Conservation (phyloP, 2,888 invertebrate genomes). For the Perithous albicinctus region DNA sequence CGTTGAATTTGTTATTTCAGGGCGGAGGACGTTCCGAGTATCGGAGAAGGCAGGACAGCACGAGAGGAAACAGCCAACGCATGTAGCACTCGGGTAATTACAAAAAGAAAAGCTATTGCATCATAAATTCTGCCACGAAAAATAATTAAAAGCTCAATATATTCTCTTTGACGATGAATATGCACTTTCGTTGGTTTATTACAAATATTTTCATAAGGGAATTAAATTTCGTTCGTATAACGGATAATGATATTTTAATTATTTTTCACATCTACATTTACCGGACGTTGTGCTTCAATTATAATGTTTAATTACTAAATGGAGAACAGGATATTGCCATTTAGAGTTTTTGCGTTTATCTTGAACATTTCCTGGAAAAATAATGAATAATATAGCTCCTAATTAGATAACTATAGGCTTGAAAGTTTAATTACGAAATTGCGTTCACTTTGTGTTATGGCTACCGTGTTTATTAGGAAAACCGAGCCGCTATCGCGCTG, state of each 20-base stretch:
- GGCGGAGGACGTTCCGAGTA: constrained; percentile 56
- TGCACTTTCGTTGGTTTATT: neutral
- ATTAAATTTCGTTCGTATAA: neutral
- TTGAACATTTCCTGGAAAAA: neutral
- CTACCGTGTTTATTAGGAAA: neutral
- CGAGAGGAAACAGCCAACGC: constrained; percentile 70
- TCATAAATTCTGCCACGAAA: neutral
- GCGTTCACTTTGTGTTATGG: neutral
- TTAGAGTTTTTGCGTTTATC: neutral
- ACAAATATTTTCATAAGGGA: neutral
- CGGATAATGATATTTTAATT: neutral
- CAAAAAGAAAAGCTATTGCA: neutral
- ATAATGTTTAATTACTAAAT: neutral
- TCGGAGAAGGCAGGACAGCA: constrained; percentile 66
- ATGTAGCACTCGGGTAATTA: constrained; percentile 75
- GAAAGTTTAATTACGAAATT: neutral
- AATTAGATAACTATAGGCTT: neutral
- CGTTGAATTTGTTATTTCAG: constrained; percentile 55
- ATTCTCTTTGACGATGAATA: neutral
- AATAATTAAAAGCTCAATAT: neutral
- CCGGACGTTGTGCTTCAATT: neutral
- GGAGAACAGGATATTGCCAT: neutral
- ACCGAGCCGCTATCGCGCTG: neutral
- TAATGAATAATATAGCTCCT: neutral
- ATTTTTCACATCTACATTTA: neutral